phyloP scores from a whole-genome alignment of 2,888 invertebrate species.

The Schizotus pectinicornis region DNA sequence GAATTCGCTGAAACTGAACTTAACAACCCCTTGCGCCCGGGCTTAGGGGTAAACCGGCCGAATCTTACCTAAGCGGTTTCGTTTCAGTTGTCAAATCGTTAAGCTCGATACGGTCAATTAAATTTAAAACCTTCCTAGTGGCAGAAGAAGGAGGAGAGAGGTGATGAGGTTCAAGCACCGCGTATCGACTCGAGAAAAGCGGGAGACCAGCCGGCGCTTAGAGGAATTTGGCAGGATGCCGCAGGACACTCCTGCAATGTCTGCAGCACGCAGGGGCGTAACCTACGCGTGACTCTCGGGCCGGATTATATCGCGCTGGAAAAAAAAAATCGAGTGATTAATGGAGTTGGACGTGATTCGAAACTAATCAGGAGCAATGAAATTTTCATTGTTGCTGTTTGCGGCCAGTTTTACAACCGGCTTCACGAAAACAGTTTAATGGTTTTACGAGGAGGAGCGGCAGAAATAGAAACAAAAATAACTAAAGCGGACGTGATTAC shows the following conservation, averaged over 20 bases:
- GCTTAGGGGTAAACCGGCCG: not conserved
- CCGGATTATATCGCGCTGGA: not conserved
- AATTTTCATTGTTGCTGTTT: not conserved
- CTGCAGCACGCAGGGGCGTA: constrained; percentile 7
- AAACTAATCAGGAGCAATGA: not conserved
- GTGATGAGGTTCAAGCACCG: constrained; percentile 12
- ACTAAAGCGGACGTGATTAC: too few relatives aligned
- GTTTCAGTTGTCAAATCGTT: constrained; percentile 23
- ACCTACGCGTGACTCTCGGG: not conserved
- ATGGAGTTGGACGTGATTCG: not conserved
- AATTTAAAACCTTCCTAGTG: constrained; percentile 13
- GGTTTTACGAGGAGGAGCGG: too few relatives aligned
- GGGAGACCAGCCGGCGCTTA: constrained; percentile 33
- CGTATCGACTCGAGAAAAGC: constrained; percentile 3
- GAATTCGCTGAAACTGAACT: not conserved
- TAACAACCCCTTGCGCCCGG: not conserved
- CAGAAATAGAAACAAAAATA: too few relatives aligned
- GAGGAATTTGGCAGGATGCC: constrained; percentile 34
- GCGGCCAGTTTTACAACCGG: not conserved
- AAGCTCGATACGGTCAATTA: constrained; percentile 21
- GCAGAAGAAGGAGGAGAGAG: constrained; percentile 12
- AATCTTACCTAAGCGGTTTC: constrained; percentile 1
- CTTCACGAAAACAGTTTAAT: too few relatives aligned
- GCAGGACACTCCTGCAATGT: constrained; percentile 15
- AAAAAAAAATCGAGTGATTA: not conserved